Evolutionary conservation across 2,888 invertebrate genomes (phyloP), one percentile per base, ranked within the genome.

Genomic region (Odontocolon sp.): DNA sequence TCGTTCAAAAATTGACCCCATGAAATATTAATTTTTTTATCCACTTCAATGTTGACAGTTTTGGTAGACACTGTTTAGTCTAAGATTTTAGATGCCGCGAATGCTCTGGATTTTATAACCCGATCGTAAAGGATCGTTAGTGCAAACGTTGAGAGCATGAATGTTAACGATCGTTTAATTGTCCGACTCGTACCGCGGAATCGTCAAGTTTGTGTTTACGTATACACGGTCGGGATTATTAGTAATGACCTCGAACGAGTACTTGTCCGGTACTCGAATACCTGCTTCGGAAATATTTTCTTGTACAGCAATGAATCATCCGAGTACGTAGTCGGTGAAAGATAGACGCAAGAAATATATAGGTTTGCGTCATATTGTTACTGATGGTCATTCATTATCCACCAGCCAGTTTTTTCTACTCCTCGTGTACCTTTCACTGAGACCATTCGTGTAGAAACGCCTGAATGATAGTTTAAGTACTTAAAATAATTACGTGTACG

Each of bases 111-210:
- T 64, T 64, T 64, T n/a, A 64, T 47, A 64, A 36, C 36, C 47
- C 64, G 64, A 64, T 52, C 64, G 52, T 64, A 64, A 64, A 64
- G 14, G 64, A 45, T 64, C 64, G 64, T 64, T 64, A 64, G 64
- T 11, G 38, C 9, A 28, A 64, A 33, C 26, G 16, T 28, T 26
- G 9, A 28, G 52, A 36, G 64, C 38, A 23, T 50, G 14, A 38
- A 52, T 52, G 64, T 64, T 52, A 64, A 64, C 50, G 64, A 64
- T 64, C 64, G 50, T 33, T 52, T 52, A 64, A 52, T 52, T 36
- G 38, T 64, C 28, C 47, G 50, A 47, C 63, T 45, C 31, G 42
- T 50, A 52, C 26, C 31, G 26, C 64, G 16, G 38, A 21, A 33
- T 45, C 64, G 36, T 64, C 18, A 14, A 64, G 31, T 28, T 52